Evolutionary conservation across 2,113 vertebrate species (phyloP), one percentile per base, ranked within the genome.

Genomic region (Micronisus gabar): DNA sequence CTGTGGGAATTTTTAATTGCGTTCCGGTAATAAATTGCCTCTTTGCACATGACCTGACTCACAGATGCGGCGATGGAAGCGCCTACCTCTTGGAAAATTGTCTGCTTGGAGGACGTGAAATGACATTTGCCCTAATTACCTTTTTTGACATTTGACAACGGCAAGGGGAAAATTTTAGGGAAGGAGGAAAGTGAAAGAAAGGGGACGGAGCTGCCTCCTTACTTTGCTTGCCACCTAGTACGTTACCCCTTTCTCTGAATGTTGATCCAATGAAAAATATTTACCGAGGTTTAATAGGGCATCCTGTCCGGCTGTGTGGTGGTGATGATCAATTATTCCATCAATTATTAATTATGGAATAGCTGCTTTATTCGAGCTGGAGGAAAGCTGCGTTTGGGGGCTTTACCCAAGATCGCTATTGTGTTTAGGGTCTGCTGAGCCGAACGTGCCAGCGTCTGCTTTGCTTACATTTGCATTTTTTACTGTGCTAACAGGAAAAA

Each of bases 391-490:
- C 81, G 18, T 96, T 97, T 82, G 93, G 96, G 97, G 93, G 97
- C 94, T 95, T 94, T 76, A 79, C 92, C 94, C 96, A 75, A 97
- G 95, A 97, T 97, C 58, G 81, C 97, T 79, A 91, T 97, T 97
- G 96, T 97, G 88, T 65, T 84, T 79, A 10, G 88, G 94, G 72
- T 87, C 61, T 74, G 95, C 96, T 73, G 41, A 41, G 41, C 41
- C 48, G 38, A 76, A 95, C 91, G 88, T 97, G 97, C 96, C 97
- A 97, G 97, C 81, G 7, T 97, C 98, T 98, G 97, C 97, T 98
- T 97, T 97, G 97, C 97, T 97, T 96, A 95, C 96, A 98, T 98
- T 98, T 98, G 98, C 98, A 98, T 98, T 98, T 98, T 98, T 97
- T 89, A 88, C 97, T 79, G 90, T 92, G 97, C 93, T 89, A 65